Evolutionary conservation across 2,113 vertebrate genomes (phyloP).

Genomic region (Oryzias curvinotus): DNA sequence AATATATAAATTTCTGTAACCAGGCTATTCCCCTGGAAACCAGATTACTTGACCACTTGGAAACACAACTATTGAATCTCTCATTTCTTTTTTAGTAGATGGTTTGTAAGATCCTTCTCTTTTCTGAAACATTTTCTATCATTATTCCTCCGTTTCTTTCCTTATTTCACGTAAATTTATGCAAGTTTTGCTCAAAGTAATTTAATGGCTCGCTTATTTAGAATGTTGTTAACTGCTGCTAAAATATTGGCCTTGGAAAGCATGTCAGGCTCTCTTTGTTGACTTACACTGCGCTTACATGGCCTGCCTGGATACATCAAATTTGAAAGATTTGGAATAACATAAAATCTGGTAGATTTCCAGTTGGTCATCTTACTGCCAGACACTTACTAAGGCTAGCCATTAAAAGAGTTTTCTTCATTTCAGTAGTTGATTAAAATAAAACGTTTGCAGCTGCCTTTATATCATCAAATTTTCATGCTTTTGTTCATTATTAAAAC

Average conservation of each 20-base stretch:
- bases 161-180: constrained; percentile 8
- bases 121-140: neutral
- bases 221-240: constrained; percentile 1
- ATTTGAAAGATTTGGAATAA: neutral
- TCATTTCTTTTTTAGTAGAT: constrained; percentile 6
- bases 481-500: no score
- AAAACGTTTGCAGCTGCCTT: neutral
- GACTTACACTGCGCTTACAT: neutral
- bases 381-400: constrained; percentile 1
- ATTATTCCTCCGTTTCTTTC: constrained; percentile 14
- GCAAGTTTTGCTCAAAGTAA: no score
- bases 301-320: neutral
- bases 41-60: no score
- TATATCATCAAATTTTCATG: no score
- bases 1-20: no score
- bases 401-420: constrained; percentile 12
- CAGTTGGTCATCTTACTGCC: neutral
- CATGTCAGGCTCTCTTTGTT: neutral
- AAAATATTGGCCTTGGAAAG: neutral
- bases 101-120: constrained; percentile 6
- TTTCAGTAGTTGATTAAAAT: constrained; percentile 10
- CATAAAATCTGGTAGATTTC: neutral
- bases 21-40: no score
- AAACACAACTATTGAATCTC: neutral
- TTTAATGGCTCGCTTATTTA: constrained; percentile 9